Conservation (phyloP, 2,888 invertebrate species). For the Rhorus exstirpatorius region DNA sequence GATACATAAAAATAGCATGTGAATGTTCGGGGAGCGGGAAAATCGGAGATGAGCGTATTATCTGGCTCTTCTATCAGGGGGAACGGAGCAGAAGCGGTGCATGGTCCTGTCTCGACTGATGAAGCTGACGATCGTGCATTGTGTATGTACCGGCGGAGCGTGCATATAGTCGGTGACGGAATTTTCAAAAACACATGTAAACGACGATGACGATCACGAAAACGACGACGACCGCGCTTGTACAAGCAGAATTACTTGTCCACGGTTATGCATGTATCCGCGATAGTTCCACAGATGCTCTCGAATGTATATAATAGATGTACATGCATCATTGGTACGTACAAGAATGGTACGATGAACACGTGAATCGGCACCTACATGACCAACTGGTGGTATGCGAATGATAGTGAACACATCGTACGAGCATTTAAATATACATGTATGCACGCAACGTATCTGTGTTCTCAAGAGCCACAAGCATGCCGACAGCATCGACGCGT, state of each 20-base stretch:
- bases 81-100: constrained; percentile 12
- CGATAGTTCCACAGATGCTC: constrained; percentile 45
- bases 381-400: constrained; percentile 50
- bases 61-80: constrained; percentile 37
- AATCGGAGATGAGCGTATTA: constrained; percentile 49
- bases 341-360: constrained; percentile 54
- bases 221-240: constrained; percentile 15
- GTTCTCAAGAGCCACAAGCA: constrained; percentile 26
- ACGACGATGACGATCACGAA: constrained; percentile 67
- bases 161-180: constrained; percentile 75
- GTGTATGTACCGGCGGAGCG: constrained; percentile 36
- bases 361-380: constrained; percentile 39
- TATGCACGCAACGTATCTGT: not conserved
- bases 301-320: constrained; percentile 54
- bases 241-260: constrained; percentile 24
- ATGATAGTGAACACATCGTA: constrained; percentile 58
- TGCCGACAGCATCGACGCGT: constrained; percentile 28
- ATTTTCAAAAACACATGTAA: constrained; percentile 81
- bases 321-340: constrained; percentile 40
- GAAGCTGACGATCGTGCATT: constrained; percentile 75
- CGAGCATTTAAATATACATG: constrained; percentile 12
- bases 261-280: constrained; percentile 52
- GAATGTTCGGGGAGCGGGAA: constrained; percentile 24
- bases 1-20: constrained; percentile 1
- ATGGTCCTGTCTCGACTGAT: constrained; percentile 71